Conservation (phyloP, 1,140 invertebrate species). For the Pinna nobilis region DNA sequence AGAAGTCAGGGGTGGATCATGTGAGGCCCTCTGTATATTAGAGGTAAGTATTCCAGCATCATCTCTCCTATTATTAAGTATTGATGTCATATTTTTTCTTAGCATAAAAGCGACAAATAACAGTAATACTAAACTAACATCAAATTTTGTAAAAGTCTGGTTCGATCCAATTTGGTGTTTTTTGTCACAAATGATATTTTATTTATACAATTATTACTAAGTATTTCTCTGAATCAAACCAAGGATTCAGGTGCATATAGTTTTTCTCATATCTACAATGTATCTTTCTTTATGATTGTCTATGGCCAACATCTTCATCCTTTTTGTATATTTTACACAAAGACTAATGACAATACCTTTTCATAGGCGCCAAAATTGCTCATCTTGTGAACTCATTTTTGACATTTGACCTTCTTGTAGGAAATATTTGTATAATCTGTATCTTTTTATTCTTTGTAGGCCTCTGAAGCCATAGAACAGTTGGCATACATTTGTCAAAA, state of each 20-base stretch:
- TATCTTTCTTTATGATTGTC: too few species aligned
- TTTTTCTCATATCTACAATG: too few species aligned
- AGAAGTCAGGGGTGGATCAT: slow-evolving; percentile 65
- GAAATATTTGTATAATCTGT: neutral
- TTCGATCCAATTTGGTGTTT: too few species aligned
- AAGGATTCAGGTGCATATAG: too few species aligned
- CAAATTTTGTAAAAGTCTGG: neutral
- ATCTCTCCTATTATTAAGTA: neutral
- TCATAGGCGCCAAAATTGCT: too few species aligned
- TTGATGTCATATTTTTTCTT: neutral
- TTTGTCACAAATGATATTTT: too few species aligned
- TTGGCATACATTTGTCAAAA: slow-evolving; percentile 69
- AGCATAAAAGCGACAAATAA: too few species aligned
- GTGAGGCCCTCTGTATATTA: slow-evolving; percentile 64
- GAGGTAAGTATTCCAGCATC: slow-evolving; percentile 54
- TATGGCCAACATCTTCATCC: too few species aligned
- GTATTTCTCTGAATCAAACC: too few species aligned
- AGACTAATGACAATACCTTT: too few species aligned
- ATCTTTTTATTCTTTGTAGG: slow-evolving; percentile 59
- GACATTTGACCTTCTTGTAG: neutral
- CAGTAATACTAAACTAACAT: neutral
- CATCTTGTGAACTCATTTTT: neutral
- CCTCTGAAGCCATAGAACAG: slow-evolving; percentile 66
- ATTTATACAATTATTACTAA: too few species aligned
- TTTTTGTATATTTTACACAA: too few species aligned